These are phyloP conservation scores for Echeneis naucrates DNA, from an alignment of 2,797 vertebrate species.

Conservation along the genomic window DNA sequence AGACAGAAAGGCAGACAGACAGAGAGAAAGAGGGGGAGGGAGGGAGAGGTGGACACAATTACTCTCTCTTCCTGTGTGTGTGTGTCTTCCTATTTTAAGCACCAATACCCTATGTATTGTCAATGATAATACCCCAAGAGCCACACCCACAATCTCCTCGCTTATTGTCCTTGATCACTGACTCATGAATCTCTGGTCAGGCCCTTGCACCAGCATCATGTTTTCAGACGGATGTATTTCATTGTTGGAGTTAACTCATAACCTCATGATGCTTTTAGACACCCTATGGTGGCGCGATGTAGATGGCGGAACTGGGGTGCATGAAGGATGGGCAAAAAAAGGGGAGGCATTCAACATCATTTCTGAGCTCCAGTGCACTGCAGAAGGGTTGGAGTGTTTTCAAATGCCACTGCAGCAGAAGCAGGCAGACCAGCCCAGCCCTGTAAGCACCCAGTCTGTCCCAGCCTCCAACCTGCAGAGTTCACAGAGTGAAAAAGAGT, in stretches of 20 bases:
- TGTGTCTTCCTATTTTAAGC: slow-evolving; percentile 55
- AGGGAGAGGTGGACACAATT: slow-evolving; percentile 28
- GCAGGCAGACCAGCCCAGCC: slow-evolving; percentile 56
- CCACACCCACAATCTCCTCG: slow-evolving; percentile 24
- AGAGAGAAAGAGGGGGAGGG: slow-evolving; percentile 32
- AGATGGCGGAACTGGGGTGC: slow-evolving; percentile 29
- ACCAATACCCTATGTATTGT: slow-evolving; percentile 16
- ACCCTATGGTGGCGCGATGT: slow-evolving; percentile 52
- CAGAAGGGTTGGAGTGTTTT: slow-evolving; percentile 80
- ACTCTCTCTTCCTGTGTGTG: slow-evolving; percentile 44
- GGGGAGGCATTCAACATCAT: slow-evolving; percentile 68
- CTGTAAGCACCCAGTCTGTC: slow-evolving; percentile 41
- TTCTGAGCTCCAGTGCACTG: slow-evolving; percentile 73
- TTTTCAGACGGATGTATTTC: slow-evolving; percentile 37
- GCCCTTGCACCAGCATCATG: slow-evolving; percentile 25
- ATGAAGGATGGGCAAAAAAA: slow-evolving; percentile 51
- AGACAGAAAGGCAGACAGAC: slow-evolving; percentile 50
- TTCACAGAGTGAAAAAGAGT: slow-evolving; percentile 2
- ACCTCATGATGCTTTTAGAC: slow-evolving; percentile 42
- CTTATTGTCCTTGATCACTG: slow-evolving; percentile 55
- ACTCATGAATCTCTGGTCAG: slow-evolving; percentile 1
- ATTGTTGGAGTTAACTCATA: slow-evolving; percentile 11
- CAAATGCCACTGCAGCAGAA: slow-evolving; percentile 80
- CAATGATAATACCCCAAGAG: slow-evolving; percentile 43
- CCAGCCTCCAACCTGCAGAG: slow-evolving; percentile 24